Base-by-base conservation (phyloP, 2,797 vertebrate species). In the Betta splendens region DNA sequence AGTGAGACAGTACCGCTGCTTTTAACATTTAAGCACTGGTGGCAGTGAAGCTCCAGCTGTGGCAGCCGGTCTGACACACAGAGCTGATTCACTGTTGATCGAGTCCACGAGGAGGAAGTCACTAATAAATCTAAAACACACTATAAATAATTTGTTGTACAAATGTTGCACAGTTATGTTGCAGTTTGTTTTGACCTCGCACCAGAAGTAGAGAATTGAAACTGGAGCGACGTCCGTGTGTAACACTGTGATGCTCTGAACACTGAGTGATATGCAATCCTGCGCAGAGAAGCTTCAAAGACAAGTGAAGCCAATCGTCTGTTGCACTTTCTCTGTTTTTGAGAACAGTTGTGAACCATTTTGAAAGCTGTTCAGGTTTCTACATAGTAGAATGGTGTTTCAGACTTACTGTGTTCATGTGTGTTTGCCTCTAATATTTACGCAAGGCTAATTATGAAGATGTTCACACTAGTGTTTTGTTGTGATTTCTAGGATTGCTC, bases 401-500 rank as follows among this genome's bases (percentile, higher is more conserved):
- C 12, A 32, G 5, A 5, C 0, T 15, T n/a, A n/a, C 3, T 35
- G 33, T n/a, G 26, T 28, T 28, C 13, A 31, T 31, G 29, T 13
- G 32, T 17, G 15, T 16, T 7, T 36, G 5, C 32, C n/a, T 15
- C 5, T 33, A 13, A 5, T 11, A 31, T 31, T 12, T 31, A 31
- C 12, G 33, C 17, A 3, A 3, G 2, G 1, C 9, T 25, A 22
- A n/a, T 9, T 9, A 26, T 26, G n/a, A 17, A 4, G 8, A 22
- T 28, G 8, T 7, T 37, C 22, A 18, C 9, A 17, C 36, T 15
- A 2, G 25, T 15, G 3, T 12, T 22, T 46, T 5, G 11, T 58
- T 0, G n/a, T 17, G 15, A 13, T 66, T 47, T 64, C 3, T 85
- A 99, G 97, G 83, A 94, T 98, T 18, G 88, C 97, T 47, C 94